These are phyloP conservation scores for Hephaestus fuliginosus DNA, from an alignment of 2,797 vertebrate species.

Conservation along the genomic window DNA sequence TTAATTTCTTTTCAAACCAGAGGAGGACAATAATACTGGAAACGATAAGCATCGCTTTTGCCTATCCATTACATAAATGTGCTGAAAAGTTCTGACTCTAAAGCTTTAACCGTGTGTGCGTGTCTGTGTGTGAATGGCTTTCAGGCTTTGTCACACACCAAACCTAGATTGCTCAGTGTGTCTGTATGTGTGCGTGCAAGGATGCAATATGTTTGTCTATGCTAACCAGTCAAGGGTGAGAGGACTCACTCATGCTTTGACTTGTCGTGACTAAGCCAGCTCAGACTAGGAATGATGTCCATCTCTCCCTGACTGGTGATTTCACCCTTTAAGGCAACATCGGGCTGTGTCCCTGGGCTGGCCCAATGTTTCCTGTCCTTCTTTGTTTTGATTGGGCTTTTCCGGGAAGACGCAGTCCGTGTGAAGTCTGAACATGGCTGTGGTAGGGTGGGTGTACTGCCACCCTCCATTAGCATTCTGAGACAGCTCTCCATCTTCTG, in stretches of 20 bases:
- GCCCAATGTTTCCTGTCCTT: conserved; percentile 61
- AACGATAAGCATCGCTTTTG: conserved; percentile 76
- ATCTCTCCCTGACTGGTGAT: conserved; percentile 73
- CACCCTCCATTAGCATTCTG: conserved; percentile 71
- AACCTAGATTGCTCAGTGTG: conserved; percentile 7
- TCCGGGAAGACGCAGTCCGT: conserved; percentile 52
- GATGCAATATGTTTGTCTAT: conserved; percentile 36
- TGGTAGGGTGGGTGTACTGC: conserved; percentile 59
- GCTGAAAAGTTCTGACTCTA: conserved; percentile 73
- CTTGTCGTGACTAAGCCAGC: conserved; percentile 20
- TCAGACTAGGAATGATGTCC: conserved; percentile 48
- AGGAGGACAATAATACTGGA: conserved; percentile 75
- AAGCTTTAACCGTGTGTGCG: conserved; percentile 53
- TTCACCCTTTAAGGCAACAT: conserved; percentile 83
- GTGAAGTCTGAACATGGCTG: conserved; percentile 59
- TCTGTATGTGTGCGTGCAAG: conserved; percentile 28
- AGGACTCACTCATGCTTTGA: conserved; percentile 42
- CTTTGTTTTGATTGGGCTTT: conserved; percentile 69
- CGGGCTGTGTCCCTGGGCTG: conserved; percentile 51
- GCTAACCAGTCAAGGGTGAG: conserved; percentile 30
- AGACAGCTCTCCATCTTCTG: conserved; percentile 62
- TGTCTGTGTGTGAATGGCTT: conserved; percentile 40
- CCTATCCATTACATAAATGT: conserved; percentile 78
- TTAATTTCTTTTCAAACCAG: conserved; percentile 77
- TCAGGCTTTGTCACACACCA: conserved; percentile 45